A percentile compares a stretch with the other conserved stretches of the same genome.
phyloP scores from a whole-genome alignment of 2,113 vertebrate genomes.

The Boleophthalmus pectinirostris region DNA sequence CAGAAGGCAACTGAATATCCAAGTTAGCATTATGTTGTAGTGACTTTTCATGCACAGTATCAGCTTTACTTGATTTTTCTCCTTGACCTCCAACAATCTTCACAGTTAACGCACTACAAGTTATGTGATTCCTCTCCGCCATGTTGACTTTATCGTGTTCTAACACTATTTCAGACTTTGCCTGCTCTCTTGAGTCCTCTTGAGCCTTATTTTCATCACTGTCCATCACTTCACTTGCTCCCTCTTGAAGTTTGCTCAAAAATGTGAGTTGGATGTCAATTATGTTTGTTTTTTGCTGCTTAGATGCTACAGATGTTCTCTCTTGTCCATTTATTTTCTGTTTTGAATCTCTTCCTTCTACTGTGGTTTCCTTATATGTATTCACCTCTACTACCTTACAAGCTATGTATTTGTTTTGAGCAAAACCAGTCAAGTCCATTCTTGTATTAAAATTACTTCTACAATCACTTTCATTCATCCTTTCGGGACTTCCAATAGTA shows the following conservation, averaged over 20 bases:
- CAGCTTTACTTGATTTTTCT: neutral
- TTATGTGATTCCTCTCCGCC: constrained; percentile 6
- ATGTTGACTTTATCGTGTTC: neutral
- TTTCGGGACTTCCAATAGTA: neutral
- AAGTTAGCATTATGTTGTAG: constrained; percentile 7
- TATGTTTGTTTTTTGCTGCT: neutral
- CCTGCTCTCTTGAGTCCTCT: neutral
- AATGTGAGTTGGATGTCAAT: neutral
- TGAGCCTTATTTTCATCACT: neutral
- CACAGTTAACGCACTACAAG: neutral
- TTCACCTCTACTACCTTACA: neutral
- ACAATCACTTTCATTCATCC: neutral
- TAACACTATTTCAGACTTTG: neutral
- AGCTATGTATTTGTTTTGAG: neutral
- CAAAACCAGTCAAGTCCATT: neutral
- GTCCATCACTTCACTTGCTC: neutral
- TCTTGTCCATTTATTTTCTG: neutral
- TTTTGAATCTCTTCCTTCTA: neutral
- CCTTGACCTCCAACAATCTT: neutral
- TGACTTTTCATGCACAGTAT: constrained; percentile 6
- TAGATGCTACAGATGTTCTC: neutral
- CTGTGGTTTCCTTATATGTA: neutral
- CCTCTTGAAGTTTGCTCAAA: neutral
- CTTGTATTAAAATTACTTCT: neutral
- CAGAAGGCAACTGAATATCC: neutral